A percentile compares a stretch with the other conserved stretches of the same genome.
Conservation (phyloP, 2,888 invertebrate species). For the Rapana venosa region DNA sequence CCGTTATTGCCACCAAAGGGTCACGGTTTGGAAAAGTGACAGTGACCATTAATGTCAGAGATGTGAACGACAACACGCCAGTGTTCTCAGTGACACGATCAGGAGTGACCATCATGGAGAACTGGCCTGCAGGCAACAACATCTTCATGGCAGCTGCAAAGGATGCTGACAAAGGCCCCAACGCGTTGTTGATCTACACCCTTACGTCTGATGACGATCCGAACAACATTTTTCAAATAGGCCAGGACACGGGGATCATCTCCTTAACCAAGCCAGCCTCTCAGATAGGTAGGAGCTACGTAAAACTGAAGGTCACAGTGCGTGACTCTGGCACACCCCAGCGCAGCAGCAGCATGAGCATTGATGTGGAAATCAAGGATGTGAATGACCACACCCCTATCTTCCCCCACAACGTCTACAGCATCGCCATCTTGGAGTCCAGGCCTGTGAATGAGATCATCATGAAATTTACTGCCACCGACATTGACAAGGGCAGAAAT, state of each 20-base stretch:
- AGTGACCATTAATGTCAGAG: slow-evolving; percentile 89
- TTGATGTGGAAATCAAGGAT: slow-evolving; percentile 85
- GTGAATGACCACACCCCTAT: slow-evolving; percentile 97
- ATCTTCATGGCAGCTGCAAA: slow-evolving; percentile 91
- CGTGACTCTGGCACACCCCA: slow-evolving; percentile 67
- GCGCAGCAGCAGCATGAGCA: slow-evolving; percentile 56
- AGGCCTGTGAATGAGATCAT: slow-evolving; percentile 91
- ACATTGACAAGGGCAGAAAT: slow-evolving; percentile 71
- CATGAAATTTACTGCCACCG: slow-evolving; percentile 66
- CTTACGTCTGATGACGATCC: slow-evolving; percentile 85
- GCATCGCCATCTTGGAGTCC: slow-evolving; percentile 93
- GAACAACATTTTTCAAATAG: slow-evolving; percentile 87
- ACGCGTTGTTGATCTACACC: slow-evolving; percentile 90
- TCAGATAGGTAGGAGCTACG: slow-evolving; percentile 49
- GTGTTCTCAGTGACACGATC: slow-evolving; percentile 73
- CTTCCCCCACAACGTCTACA: slow-evolving; percentile 95
- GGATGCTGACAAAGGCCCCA: slow-evolving; percentile 92
- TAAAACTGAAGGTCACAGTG: slow-evolving; percentile 62
- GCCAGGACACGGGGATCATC: slow-evolving; percentile 91
- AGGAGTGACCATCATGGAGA: slow-evolving; percentile 88
- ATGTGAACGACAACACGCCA: slow-evolving; percentile 95
- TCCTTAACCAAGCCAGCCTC: slow-evolving; percentile 87
- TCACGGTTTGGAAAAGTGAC: slow-evolving; percentile 87
- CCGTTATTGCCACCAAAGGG: slow-evolving; percentile 88
- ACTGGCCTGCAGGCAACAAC: slow-evolving; percentile 95